Percentiles rank a stretch among this genome's conserved stretches.
phyloP scores from a whole-genome alignment of 2,797 vertebrate species.

The Spatula clypeata region DNA sequence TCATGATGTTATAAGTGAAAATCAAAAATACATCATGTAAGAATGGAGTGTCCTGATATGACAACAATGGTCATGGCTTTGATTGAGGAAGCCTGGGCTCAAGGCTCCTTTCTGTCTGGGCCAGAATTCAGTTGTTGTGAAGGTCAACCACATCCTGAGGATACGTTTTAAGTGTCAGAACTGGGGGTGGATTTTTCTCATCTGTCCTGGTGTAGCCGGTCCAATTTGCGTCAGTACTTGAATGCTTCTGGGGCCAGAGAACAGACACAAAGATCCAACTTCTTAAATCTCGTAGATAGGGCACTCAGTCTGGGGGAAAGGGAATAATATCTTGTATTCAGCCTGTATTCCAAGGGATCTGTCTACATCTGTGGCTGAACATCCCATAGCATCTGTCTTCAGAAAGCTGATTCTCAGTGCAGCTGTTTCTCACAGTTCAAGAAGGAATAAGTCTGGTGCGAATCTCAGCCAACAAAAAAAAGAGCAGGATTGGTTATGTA shows the following conservation, averaged over 20 bases:
- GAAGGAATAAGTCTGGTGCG: background rate
- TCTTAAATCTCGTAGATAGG: background rate
- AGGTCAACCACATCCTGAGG: background rate
- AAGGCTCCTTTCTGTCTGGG: background rate
- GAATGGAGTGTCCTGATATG: background rate
- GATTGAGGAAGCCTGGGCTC: background rate
- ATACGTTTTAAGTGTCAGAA: background rate
- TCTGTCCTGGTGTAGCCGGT: background rate
- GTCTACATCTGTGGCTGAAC: background rate
- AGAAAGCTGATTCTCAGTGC: slow-evolving; percentile 13
- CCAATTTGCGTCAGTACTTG: background rate
- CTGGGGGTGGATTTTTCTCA: background rate
- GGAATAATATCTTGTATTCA: background rate
- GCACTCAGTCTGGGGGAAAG: background rate
- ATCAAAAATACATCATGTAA: background rate
- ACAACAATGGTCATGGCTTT: background rate
- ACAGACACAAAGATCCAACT: background rate
- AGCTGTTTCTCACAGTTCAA: slow-evolving; percentile 19
- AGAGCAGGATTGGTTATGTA: background rate
- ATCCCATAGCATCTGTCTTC: background rate
- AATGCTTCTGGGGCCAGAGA: background rate
- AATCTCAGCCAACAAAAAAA: background rate
- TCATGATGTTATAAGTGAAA: background rate
- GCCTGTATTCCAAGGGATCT: background rate
- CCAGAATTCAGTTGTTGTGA: background rate